Evolutionary conservation across 2,888 invertebrate species (phyloP).

Genomic region (Actias luna): DNA sequence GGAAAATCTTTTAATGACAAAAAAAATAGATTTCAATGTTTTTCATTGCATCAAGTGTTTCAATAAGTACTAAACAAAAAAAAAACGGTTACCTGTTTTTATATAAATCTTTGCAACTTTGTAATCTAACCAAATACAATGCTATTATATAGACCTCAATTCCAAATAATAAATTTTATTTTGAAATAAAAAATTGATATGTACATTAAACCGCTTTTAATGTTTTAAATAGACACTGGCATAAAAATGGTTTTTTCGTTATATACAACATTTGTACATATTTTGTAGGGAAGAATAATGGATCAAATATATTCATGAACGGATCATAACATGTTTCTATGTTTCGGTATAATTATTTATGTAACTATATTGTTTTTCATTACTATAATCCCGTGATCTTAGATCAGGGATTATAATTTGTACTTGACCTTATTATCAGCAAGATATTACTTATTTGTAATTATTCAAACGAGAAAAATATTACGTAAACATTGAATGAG

Average conservation of each 20-base stretch:
- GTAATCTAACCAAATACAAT: too few species aligned
- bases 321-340: neutral
- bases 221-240: too few species aligned
- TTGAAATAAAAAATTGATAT: too few species aligned
- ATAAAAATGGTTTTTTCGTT: neutral
- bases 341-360: neutral
- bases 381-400: neutral
- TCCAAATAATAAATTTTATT: too few species aligned
- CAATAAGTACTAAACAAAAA: too few species aligned
- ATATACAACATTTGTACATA: neutral
- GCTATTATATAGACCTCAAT: too few species aligned
- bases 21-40: too few species aligned
- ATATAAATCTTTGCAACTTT: too few species aligned
- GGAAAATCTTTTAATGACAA: too few species aligned
- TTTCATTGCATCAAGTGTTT: too few species aligned
- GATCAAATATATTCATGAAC: neutral
- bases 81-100: too few species aligned
- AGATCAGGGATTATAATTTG: slow-evolving; percentile 8
- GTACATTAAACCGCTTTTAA: too few species aligned
- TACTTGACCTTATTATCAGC: neutral
- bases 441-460: neutral
- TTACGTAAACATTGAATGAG: neutral
- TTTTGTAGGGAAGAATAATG: neutral
- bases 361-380: slow-evolving; percentile 8
- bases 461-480: slow-evolving; percentile 5